Percentiles rank a stretch among this genome's conserved stretches.
These are phyloP conservation scores for Oligia strigilis DNA, from an alignment of 2,888 invertebrate species.

Conservation along the genomic window DNA sequence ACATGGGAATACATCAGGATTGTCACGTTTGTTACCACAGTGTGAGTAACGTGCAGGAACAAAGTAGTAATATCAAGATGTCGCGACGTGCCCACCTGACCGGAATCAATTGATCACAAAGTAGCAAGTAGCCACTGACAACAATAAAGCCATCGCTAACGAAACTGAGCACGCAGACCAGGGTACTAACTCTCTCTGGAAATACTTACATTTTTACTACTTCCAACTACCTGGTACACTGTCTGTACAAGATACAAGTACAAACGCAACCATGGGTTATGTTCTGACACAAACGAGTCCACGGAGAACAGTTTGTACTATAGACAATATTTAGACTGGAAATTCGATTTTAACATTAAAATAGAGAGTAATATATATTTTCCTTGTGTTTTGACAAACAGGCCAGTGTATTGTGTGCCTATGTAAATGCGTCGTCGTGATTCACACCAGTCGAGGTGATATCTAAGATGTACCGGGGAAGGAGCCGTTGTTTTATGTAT, in stretches of 20 bases:
- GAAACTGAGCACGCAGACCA: conserved; percentile 44
- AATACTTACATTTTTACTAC: conserved; percentile 60
- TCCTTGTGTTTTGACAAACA: conserved; percentile 44
- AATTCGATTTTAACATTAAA: conserved; percentile 9
- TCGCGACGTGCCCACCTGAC: conserved; percentile 57
- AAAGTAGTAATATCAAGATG: conserved; percentile 59
- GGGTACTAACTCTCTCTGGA: conserved; percentile 53
- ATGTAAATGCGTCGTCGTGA: conserved; percentile 82
- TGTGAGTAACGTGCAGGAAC: conserved; percentile 29
- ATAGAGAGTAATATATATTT: conserved; percentile 25
- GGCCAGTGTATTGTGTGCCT: conserved; percentile 59
- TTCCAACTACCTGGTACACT: conserved; percentile 34
- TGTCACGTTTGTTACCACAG: conserved; percentile 37
- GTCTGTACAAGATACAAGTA: conserved; percentile 25
- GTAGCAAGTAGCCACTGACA: conserved; percentile 66
- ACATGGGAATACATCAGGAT: conserved; percentile 13
- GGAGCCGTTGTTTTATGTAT: conserved; percentile 87
- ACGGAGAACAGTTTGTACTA: conserved; percentile 9
- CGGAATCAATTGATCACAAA: conserved; percentile 73
- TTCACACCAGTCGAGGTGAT: conserved; percentile 79
- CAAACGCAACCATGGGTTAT: conserved; percentile 10
- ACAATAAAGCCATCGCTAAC: conserved; percentile 65
- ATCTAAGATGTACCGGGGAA: conserved; percentile 78
- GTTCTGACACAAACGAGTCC: conserved; percentile 20
- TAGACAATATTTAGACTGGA: conserved; percentile 17